Percentiles rank a stretch among this genome's conserved stretches.
Evolutionary conservation across 1,140 invertebrate genomes (phyloP).

Genomic region (Hycleus cichorii): DNA sequence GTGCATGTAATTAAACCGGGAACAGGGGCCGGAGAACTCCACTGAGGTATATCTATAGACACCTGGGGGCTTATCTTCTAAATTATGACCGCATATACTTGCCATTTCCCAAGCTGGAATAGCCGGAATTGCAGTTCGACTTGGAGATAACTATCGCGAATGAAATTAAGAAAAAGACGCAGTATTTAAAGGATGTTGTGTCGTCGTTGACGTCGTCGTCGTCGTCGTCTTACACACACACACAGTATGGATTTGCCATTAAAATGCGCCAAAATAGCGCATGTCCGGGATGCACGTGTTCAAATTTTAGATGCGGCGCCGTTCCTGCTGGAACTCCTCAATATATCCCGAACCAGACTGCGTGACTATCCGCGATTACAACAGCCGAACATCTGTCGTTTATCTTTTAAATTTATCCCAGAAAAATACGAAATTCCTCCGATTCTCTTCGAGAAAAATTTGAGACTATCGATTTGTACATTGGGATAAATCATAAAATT

Average conservation of each 20-base stretch:
- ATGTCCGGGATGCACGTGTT: slow-evolving; percentile 31
- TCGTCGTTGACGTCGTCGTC: no score
- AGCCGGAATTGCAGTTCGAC: no score
- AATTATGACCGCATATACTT: slow-evolving; percentile 19
- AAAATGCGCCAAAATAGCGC: slow-evolving; percentile 24
- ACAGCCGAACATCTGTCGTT: no score
- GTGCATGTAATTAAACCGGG: slow-evolving; percentile 15
- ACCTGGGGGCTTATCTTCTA: slow-evolving; percentile 21
- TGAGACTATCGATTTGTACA: no score
- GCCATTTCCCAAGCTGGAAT: background rate
- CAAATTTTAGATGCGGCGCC: slow-evolving; percentile 16
- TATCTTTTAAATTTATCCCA: slow-evolving; percentile 5
- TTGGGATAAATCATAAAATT: no score
- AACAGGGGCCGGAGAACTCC: background rate
- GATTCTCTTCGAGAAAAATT: no score
- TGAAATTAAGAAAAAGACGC: no score
- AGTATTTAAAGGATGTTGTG: no score
- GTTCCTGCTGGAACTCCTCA: background rate
- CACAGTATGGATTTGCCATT: slow-evolving; percentile 37
- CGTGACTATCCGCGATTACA: slow-evolving; percentile 12
- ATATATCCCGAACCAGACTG: slow-evolving; percentile 12
- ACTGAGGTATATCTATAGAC: slow-evolving; percentile 10
- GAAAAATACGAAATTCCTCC: background rate
- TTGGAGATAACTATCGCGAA: no score
- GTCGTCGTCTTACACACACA: no score